Conservation (phyloP, 2,113 vertebrate genomes). For the Vicugna pacos region DNA sequence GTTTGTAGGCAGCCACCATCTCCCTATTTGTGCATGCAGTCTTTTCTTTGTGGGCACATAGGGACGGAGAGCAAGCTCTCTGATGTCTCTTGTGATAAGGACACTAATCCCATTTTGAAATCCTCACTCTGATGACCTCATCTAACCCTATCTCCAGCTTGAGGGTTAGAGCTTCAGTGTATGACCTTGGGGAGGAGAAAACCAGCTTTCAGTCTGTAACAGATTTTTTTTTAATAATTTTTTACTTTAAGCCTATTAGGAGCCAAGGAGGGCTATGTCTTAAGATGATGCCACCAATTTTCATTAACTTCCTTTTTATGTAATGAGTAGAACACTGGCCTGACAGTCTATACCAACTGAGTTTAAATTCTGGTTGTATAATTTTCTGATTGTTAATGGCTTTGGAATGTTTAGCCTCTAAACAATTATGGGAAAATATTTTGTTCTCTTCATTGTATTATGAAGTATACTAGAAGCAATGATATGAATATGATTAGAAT, state of each 20-base stretch:
- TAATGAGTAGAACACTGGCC: background rate
- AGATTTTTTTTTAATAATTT: background rate
- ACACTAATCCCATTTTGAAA: background rate
- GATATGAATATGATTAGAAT: background rate
- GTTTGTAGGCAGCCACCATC: background rate
- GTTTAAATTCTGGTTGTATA: background rate
- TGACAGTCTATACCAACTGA: background rate
- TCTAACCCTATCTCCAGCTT: background rate
- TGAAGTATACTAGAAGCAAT: background rate
- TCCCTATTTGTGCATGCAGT: background rate
- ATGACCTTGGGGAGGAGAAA: background rate
- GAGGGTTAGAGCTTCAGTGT: background rate
- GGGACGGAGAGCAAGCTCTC: background rate
- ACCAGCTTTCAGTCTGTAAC: background rate
- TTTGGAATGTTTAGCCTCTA: background rate
- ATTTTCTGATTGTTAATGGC: background rate
- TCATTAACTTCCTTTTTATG: background rate
- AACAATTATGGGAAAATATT: background rate
- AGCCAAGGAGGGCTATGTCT: background rate
- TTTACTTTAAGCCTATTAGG: background rate
- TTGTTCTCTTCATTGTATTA: background rate
- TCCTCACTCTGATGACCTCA: background rate
- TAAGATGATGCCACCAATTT: background rate
- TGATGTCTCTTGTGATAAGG: background rate
- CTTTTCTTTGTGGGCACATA: background rate